Base-by-base conservation (phyloP, 2,113 vertebrate genomes). In the Gallinago media region DNA sequence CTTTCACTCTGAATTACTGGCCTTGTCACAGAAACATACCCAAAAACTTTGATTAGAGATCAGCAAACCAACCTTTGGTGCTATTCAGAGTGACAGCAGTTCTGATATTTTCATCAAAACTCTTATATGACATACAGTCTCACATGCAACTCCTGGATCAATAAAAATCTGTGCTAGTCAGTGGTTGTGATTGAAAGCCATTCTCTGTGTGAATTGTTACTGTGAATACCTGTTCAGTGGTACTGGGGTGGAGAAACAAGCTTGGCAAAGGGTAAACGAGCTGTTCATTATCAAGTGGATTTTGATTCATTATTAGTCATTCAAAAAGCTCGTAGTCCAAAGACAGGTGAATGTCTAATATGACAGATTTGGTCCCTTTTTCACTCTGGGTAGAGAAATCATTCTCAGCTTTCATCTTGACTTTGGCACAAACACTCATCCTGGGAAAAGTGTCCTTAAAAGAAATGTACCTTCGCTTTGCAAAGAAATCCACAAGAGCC, bases 81-180 rank as follows among this genome's bases (percentile, higher is more conserved):
- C 32, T 94, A 81, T 40, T 50, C 80, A 83, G 66, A 87, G 32
- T 83, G 92, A 92, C 94, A 94, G 36, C 32, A 91, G 47, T 77
- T 92, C 83, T 96, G 94, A 95, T 96, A 92, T 96, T 95, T 96
- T 93, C 85, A 91, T 95, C 88, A 91, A 55, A 95, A 85, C 26
- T 66, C 74, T 80, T 85, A 75, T 61, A 71, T 86, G 95, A 73
- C 83, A 59, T 34, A 42, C 0, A 70, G 36, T 44, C 80, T 92
- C 89, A 68, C 46, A 62, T 72, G 82, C 31, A 80, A 12, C 71
- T 65, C 26, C 29, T 73, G 80, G 95, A 94, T 97, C 95, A 92
- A 96, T 96, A 85, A 66, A 83, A 87, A 83, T 8, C 55, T 44
- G 34, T 0, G 0, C 14, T 32, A 44, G n/a, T 59, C 44, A 80